phyloP scores from a whole-genome alignment of 2,888 invertebrate species.

The Pachymerium ferrugineum region DNA sequence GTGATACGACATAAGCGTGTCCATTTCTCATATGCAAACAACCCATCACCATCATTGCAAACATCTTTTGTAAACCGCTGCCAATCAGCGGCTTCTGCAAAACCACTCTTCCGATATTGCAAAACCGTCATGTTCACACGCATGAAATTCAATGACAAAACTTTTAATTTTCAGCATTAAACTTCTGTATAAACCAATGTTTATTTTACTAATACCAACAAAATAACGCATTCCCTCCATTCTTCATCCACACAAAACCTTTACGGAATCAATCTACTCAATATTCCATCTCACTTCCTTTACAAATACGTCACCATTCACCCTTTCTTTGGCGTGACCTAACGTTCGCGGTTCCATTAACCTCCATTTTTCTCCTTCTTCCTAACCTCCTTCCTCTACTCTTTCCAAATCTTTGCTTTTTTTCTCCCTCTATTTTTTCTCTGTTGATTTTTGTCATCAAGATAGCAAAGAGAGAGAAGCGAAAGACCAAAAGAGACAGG shows the following conservation, averaged over 20 bases:
- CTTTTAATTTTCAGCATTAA: too few species aligned
- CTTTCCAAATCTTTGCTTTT: background rate
- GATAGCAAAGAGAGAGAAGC: background rate
- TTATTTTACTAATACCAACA: background rate
- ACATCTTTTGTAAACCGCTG: background rate
- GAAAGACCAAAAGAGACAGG: background rate
- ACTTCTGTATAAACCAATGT: background rate
- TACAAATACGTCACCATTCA: background rate
- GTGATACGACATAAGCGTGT: background rate
- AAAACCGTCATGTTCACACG: too few species aligned
- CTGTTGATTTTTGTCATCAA: slow-evolving; percentile 18
- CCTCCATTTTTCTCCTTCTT: background rate
- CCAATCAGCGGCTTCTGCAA: background rate
- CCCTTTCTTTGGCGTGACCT: too few species aligned
- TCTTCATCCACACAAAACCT: background rate
- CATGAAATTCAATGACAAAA: too few species aligned
- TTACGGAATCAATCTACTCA: too few species aligned
- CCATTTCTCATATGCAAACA: background rate
- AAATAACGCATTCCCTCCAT: background rate
- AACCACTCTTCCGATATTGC: too few species aligned
- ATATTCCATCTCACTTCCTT: background rate
- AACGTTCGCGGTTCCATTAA: too few species aligned
- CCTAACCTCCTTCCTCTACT: background rate
- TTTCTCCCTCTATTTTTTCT: background rate
- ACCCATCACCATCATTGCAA: background rate